These are phyloP conservation scores for Pseudochromis fuscus DNA, from an alignment of 2,797 vertebrate genomes.

Conservation along the genomic window DNA sequence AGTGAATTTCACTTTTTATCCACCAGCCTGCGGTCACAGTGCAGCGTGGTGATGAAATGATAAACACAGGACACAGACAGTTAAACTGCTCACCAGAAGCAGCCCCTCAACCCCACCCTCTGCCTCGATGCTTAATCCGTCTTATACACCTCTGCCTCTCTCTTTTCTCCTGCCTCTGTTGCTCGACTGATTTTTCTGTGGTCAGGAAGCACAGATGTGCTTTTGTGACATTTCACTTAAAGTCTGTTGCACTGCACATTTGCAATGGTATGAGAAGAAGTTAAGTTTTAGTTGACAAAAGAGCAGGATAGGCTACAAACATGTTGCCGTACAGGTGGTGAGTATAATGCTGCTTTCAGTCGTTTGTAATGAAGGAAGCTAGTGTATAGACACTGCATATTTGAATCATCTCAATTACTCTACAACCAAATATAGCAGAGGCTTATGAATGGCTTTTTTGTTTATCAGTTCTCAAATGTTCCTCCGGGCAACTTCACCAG, in stretches of 20 bases:
- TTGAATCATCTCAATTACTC: not conserved
- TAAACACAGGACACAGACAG: constrained; percentile 48
- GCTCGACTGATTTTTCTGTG: constrained; percentile 50
- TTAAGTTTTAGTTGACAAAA: constrained; percentile 13
- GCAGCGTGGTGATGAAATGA: constrained; percentile 47
- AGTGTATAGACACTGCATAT: not conserved
- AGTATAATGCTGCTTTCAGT: constrained; percentile 22
- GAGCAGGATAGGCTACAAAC: constrained; percentile 25
- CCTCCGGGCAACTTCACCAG: constrained; percentile 2
- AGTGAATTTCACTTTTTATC: constrained; percentile 32
- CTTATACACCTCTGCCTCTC: constrained; percentile 23
- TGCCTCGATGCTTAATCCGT: constrained; percentile 5
- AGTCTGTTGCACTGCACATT: constrained; percentile 63
- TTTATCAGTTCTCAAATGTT: constrained; percentile 23
- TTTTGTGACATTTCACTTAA: constrained; percentile 65
- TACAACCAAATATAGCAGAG: constrained; percentile 11
- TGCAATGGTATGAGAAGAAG: constrained; percentile 31
- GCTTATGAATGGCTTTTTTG: constrained; percentile 54
- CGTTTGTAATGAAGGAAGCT: not conserved
- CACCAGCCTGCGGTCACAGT: constrained; percentile 18
- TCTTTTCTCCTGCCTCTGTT: constrained; percentile 15
- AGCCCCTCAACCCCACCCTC: constrained; percentile 59
- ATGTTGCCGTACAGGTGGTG: constrained; percentile 47
- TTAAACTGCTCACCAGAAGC: constrained; percentile 58
- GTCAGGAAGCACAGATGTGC: constrained; percentile 81